phyloP scores from a whole-genome alignment of 2,797 vertebrate genomes.

The Aplochiton taeniatus region DNA sequence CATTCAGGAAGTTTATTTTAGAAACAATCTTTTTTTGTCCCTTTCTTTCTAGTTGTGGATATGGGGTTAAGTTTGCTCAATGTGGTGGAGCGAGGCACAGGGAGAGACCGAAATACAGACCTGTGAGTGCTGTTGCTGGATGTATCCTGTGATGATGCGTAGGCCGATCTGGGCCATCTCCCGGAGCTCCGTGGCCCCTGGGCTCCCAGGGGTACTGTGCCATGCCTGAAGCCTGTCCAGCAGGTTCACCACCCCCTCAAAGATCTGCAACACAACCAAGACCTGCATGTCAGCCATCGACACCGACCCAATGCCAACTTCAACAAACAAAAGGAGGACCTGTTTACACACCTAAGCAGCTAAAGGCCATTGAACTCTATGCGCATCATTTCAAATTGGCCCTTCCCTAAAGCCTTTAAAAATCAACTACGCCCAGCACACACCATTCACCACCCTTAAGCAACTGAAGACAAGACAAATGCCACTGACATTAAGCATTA shows the following conservation, averaged over 20 bases:
- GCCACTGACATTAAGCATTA: constrained; percentile 14
- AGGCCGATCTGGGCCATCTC: constrained; percentile 96
- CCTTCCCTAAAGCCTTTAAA: constrained; percentile 23
- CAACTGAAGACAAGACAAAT: constrained; percentile 11
- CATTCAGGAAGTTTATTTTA: constrained; percentile 11
- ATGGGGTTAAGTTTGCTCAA: background rate
- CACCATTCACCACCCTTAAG: constrained; percentile 24
- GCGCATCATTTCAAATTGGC: constrained; percentile 19
- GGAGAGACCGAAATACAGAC: constrained; percentile 53
- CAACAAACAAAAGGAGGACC: constrained; percentile 35
- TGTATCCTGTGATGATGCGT: constrained; percentile 88
- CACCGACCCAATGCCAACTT: constrained; percentile 5
- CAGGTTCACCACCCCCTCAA: constrained; percentile 91
- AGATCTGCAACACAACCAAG: constrained; percentile 79
- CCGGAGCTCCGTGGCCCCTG: constrained; percentile 80
- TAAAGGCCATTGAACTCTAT: constrained; percentile 17
- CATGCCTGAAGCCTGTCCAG: constrained; percentile 91
- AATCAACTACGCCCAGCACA: constrained; percentile 27
- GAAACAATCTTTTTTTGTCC: too few species aligned
- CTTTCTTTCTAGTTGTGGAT: too few species aligned
- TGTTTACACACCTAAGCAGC: constrained; percentile 58
- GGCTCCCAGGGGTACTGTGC: constrained; percentile 81
- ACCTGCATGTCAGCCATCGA: constrained; percentile 32
- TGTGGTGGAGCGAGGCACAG: background rate
- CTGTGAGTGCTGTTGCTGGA: constrained; percentile 88